Conservation (phyloP, 2,888 invertebrate species). For the Tetranychus truncatus region DNA sequence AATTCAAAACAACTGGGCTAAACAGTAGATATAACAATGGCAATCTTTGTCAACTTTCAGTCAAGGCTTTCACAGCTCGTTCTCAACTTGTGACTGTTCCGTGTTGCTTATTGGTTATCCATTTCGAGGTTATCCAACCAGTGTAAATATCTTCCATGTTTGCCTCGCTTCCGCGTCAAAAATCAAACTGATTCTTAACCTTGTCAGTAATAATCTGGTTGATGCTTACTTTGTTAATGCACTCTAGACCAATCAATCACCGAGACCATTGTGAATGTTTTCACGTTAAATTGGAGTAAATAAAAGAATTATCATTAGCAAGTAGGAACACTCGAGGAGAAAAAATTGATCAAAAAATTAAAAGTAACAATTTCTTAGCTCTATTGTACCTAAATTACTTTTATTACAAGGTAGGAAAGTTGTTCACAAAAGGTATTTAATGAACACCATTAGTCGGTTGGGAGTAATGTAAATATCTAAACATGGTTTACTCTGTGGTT, state of each 20-base stretch:
- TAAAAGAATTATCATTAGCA: neutral
- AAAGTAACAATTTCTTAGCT: neutral
- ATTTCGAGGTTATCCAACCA: neutral
- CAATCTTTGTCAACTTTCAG: neutral
- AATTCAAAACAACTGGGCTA: neutral
- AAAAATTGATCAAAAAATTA: neutral
- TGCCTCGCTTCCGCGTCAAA: no score
- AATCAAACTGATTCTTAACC: neutral
- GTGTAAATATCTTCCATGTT: neutral
- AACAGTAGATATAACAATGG: neutral
- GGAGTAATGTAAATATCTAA: no score
- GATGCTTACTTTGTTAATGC: neutral
- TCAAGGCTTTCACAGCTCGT: neutral
- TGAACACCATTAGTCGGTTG: no score
- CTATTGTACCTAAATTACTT: neutral
- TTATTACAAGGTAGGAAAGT: no score
- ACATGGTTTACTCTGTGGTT: no score
- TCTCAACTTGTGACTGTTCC: neutral
- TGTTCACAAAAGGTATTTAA: no score
- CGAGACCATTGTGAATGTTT: neutral
- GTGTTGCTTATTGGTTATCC: neutral
- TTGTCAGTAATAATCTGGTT: neutral
- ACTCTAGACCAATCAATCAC: neutral
- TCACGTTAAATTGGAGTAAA: neutral
- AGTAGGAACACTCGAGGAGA: neutral